A percentile compares a stretch with the other conserved stretches of the same genome.
phyloP scores from a whole-genome alignment of 2,113 vertebrate species.

The Cyphomyrus discorhynchus region DNA sequence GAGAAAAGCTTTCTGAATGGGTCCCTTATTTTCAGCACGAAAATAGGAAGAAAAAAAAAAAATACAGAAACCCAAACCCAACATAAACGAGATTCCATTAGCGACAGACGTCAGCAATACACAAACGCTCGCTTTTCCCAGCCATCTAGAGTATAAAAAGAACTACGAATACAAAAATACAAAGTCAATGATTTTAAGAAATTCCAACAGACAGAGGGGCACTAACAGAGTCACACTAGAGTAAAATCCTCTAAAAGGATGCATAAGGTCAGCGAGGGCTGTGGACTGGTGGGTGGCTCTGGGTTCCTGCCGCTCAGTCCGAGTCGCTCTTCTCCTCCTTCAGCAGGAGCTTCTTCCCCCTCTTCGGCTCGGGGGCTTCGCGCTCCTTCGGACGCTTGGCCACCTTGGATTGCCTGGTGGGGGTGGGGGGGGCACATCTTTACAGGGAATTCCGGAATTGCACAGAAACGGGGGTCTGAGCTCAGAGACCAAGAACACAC shows the following conservation, averaged over 20 bases:
- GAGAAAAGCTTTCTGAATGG: not conserved
- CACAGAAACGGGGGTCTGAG: not conserved
- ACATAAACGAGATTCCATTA: not conserved
- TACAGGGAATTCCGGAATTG: not conserved
- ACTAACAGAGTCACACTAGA: not conserved
- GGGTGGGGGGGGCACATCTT: not conserved
- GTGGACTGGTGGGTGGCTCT: not conserved
- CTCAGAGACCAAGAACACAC: not conserved
- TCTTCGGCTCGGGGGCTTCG: conserved; percentile 36
- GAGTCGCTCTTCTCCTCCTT: conserved; percentile 58
- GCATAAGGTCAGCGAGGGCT: not conserved
- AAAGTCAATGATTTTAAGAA: not conserved
- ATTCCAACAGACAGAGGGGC: not conserved
- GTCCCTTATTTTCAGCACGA: not conserved
- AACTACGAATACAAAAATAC: not conserved
- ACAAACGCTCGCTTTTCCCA: not conserved
- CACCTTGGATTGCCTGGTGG: conserved; percentile 43
- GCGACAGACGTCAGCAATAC: not conserved
- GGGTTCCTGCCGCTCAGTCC: conserved; percentile 34
- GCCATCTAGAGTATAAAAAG: not conserved
- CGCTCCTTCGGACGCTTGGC: conserved; percentile 38
- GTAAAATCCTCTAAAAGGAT: not conserved
- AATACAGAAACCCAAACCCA: not conserved
- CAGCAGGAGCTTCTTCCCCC: conserved; percentile 49
- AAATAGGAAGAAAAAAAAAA: not conserved